phyloP scores from a whole-genome alignment of 2,797 vertebrate species.

The Sparidentex hasta region DNA sequence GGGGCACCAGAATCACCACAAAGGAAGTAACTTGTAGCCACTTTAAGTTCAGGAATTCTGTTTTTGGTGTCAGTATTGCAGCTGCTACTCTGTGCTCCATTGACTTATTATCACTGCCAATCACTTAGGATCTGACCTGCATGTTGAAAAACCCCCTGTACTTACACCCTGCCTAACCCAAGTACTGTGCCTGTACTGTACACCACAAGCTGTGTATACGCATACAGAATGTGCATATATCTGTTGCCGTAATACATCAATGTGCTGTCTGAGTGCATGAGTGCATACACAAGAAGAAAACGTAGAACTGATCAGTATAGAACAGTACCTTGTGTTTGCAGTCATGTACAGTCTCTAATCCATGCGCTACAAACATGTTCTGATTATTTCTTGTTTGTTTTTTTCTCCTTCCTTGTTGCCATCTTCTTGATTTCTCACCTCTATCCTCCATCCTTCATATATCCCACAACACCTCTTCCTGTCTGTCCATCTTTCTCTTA shows the following conservation, averaged over 20 bases:
- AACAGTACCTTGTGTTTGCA: constrained; percentile 75
- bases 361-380: constrained; percentile 33
- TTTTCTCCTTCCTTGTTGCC: constrained; percentile 23
- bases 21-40: too few species aligned
- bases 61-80: constrained; percentile 28
- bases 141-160: constrained; percentile 67
- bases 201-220: constrained; percentile 49
- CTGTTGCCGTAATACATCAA: constrained; percentile 29
- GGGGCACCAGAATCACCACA: too few species aligned
- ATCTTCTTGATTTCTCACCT: constrained; percentile 45
- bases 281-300: constrained; percentile 75
- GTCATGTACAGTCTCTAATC: constrained; percentile 50
- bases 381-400: constrained; percentile 58
- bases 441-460: constrained; percentile 42
- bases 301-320: constrained; percentile 10
- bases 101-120: constrained; percentile 56
- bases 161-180: constrained; percentile 79
- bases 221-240: constrained; percentile 62
- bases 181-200: constrained; percentile 54
- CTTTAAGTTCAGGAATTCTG: background rate
- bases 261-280: constrained; percentile 54
- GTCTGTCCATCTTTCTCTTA: constrained; percentile 51
- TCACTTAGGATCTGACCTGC: constrained; percentile 68
- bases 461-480: constrained; percentile 42
- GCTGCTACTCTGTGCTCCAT: constrained; percentile 50